Evolutionary conservation across 2,113 vertebrate genomes (phyloP), one percentile per base, ranked within the genome.

Genomic region (Leptodactylus fuscus): DNA sequence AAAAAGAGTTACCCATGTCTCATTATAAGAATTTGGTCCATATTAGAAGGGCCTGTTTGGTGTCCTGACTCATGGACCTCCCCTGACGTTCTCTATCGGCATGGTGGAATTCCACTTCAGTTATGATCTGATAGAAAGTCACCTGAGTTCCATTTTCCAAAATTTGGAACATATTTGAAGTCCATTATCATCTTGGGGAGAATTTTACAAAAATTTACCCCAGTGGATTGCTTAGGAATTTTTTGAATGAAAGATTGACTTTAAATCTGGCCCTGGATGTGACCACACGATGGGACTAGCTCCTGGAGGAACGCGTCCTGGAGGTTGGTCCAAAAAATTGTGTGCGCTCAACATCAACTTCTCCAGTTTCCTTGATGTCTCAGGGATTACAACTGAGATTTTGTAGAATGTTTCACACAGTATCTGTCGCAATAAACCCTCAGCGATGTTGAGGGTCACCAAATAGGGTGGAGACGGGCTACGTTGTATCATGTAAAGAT

Each of bases 391-490:
- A 38, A 5, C 55, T 41, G 51, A 38, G 49, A 55, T 58, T 79
- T 22, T 79, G 22, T 16, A 41, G 22, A 79, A 62, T 80, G 34
- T 36, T 58, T 38, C 7, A 60, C 12, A 6, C 12, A 5, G 15
- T 80, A 27, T 18, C 9, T 41, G 34, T 5, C 53, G 76, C 76
- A 79, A 60, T 79, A 60, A 79, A 2, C 20, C 51, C 75, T 78
- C 18, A 20, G 1, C n/a, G n/a, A 46, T 16, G 8, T 15, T 4
- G 70, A 62, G n/a, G n/a, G 62, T 36, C 62, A 18, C 62, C 22
- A 29, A 24, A 27, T 18, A 27, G 16, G 71, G 13, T 75, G 38
- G 44, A 74, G n/a, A 46, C 1, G 24, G 38, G n/a, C 69, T 8
- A 73, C 5, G 22, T n/a, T 41, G 69, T 44, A n/a, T 74, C 62